Base-by-base conservation (phyloP, 92 coral and sea anemone species). In the Ricordea florida region DNA sequence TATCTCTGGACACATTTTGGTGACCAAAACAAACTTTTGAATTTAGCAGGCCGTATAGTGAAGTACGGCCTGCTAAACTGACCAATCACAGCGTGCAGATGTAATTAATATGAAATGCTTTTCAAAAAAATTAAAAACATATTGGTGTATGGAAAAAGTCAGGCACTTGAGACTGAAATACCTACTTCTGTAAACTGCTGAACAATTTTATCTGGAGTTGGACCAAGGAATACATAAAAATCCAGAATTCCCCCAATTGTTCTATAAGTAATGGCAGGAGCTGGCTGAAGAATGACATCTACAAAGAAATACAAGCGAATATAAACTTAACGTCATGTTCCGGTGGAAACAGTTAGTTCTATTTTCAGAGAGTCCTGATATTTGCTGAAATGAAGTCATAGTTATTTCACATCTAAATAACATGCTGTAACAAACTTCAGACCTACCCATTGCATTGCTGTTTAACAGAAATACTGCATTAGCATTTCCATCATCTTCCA, bases 191-290 rank as follows among this genome's bases (percentile, higher is more conserved):
- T 96, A 58, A 88, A 96, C 61, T 96, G 99, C 32, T 85, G 83
- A 52, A 96, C 89, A 5, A 96, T 97, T 3, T 74, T 49, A 49
- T 96, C 99, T 16, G 99, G 94, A 27, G 85, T 79, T 2, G 99
- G 99, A 9, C 98, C 98, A 59, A 91, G 85, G 35, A 94, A 92
- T 33, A 94, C 65, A 52, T 92, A 92, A 78, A 96, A 96, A 58
- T 96, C 99, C 21, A 96, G 63, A 13, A 92, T 64, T n/a, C 99
- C 99, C 34, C 99, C 99, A 48, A 96, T 96, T 24, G 99, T 89
- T 29, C 99, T 83, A 82, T 92, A 96, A 1, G 98, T 94, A 42
- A 94, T 82, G 29, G 98, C 98, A 32, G 98, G 98, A 5, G 97
- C 76, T 38, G 98, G 98, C 70, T 94, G 98, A 14, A 94, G 90